phyloP scores from a whole-genome alignment of 1,140 invertebrate species.

The Drosophila willistoni region DNA sequence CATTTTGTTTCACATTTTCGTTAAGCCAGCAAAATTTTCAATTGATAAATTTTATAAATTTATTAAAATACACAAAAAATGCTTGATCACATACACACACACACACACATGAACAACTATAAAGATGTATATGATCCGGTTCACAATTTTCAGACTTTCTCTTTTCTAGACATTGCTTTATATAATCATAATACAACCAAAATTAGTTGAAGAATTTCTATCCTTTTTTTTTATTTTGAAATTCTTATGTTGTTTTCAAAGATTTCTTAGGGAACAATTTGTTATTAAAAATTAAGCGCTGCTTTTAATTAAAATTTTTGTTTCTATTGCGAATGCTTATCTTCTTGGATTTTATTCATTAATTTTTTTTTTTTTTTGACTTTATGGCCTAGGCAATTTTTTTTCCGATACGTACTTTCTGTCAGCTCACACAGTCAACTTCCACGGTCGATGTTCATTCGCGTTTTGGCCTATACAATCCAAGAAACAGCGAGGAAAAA shows the following conservation, averaged over 20 bases:
- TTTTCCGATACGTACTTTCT: constrained; percentile 63
- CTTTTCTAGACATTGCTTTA: constrained; percentile 50
- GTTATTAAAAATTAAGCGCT: not conserved
- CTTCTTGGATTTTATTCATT: constrained; percentile 18
- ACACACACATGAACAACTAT: constrained; percentile 15
- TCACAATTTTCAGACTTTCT: constrained; percentile 55
- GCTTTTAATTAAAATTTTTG: not conserved
- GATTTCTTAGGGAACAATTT: not conserved
- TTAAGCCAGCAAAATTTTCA: constrained; percentile 30
- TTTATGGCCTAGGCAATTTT: constrained; percentile 33
- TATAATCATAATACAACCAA: constrained; percentile 43
- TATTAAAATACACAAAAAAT: constrained; percentile 58
- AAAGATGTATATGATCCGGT: constrained; percentile 48
- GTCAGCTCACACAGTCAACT: constrained; percentile 67
- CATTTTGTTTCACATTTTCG: constrained; percentile 35
- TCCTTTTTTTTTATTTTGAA: constrained; percentile 3
- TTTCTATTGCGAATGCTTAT: not conserved
- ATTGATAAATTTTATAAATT: constrained; percentile 38
- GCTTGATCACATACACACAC: constrained; percentile 50
- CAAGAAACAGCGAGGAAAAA: constrained; percentile 69
- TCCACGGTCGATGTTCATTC: constrained; percentile 83
- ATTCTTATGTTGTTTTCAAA: not conserved
- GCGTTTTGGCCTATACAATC: constrained; percentile 74
- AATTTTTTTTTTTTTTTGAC: constrained; percentile 11
- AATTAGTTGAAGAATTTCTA: constrained; percentile 26